Evolutionary conservation across 2,888 invertebrate species (phyloP).

Genomic region (Crossocerus cetratus): DNA sequence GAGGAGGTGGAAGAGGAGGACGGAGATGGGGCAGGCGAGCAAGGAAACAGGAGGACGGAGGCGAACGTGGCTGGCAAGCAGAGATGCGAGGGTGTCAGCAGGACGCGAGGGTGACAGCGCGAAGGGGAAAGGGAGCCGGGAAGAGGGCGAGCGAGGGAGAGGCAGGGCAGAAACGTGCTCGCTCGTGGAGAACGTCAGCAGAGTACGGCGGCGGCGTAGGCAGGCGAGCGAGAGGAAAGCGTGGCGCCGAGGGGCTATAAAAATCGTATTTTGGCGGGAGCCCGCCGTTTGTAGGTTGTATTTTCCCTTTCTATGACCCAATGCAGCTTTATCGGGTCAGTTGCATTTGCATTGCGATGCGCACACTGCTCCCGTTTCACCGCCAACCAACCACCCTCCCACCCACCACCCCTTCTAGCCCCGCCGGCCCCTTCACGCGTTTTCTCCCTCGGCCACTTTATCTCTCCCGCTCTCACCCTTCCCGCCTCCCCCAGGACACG

Average conservation of each 20-base stretch:
- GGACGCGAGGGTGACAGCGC: too few species aligned
- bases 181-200: slow-evolving; percentile 1
- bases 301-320: slow-evolving; percentile 74
- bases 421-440: slow-evolving; percentile 35
- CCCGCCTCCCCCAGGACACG: slow-evolving; percentile 20
- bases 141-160: background rate
- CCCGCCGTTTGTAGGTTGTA: slow-evolving; percentile 67
- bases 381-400: background rate
- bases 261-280: slow-evolving; percentile 69
- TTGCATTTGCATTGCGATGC: slow-evolving; percentile 67
- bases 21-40: slow-evolving; percentile 10
- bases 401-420: slow-evolving; percentile 41
- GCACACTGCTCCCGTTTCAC: slow-evolving; percentile 50
- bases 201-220: slow-evolving; percentile 10
- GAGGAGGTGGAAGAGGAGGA: slow-evolving; percentile 9
- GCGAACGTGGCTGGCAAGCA: slow-evolving; percentile 24
- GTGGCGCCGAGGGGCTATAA: slow-evolving; percentile 61
- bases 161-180: slow-evolving; percentile 1
- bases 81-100: slow-evolving; percentile 3
- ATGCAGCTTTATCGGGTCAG: slow-evolving; percentile 72
- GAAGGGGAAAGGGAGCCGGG: background rate
- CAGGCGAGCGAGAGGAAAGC: slow-evolving; percentile 30
- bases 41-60: slow-evolving; percentile 20
- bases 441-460: slow-evolving; percentile 13
- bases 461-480: slow-evolving; percentile 10